Conservation (phyloP, 2,113 vertebrate genomes). For the Raja brachyura region DNA sequence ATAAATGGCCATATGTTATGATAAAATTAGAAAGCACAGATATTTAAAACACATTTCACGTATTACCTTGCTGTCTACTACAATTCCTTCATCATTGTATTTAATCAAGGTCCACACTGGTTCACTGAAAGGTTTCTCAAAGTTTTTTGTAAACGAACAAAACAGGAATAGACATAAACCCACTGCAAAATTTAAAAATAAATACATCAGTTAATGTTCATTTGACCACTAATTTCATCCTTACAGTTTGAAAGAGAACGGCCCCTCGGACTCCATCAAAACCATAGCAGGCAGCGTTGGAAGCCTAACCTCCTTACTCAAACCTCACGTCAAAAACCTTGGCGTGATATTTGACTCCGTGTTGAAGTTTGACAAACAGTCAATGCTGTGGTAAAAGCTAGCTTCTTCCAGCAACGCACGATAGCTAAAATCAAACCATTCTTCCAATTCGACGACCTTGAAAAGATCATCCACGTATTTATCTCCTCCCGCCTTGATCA, state of each 20-base stretch:
- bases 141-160: not conserved
- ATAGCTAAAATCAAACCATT: no score
- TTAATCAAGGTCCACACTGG: not conserved
- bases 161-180: not conserved
- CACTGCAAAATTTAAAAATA: constrained; percentile 12
- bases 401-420: no score
- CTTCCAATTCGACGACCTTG: no score
- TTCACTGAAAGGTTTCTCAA: not conserved
- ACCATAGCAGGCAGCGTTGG: no score
- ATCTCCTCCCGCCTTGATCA: no score
- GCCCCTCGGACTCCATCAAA: no score
- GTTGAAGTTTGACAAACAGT: no score
- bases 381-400: no score
- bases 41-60: not conserved
- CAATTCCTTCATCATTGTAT: constrained; percentile 13
- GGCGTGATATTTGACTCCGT: no score
- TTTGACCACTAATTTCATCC: not conserved
- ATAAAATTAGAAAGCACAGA: not conserved
- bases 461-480: no score
- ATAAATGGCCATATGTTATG: not conserved
- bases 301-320: no score
- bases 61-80: not conserved
- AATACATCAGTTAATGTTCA: not conserved
- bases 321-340: no score
- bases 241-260: not conserved